Conservation (phyloP, 2,888 invertebrate genomes). For the Sesia apiformis region DNA sequence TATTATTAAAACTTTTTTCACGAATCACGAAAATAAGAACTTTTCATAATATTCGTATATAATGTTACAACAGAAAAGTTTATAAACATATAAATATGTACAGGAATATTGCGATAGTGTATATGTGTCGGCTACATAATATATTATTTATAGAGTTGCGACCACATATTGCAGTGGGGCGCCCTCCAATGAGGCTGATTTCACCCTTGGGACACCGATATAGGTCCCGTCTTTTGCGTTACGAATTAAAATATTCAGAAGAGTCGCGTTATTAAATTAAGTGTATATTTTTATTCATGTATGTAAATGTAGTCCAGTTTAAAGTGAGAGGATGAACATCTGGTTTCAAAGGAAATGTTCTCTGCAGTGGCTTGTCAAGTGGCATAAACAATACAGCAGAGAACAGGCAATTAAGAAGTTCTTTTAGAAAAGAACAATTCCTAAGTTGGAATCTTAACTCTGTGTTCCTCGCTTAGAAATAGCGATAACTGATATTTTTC, state of each 20-base stretch:
- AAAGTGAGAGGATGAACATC: background rate
- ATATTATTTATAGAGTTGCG: constrained; percentile 33
- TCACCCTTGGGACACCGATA: constrained; percentile 31
- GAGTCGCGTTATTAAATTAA: constrained; percentile 10
- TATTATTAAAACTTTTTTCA: no score
- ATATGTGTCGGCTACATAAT: constrained; percentile 2
- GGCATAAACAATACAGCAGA: background rate
- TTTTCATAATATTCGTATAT: no score
- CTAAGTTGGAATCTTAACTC: background rate
- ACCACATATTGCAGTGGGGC: constrained; percentile 32
- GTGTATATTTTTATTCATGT: constrained; percentile 1
- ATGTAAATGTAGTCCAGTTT: constrained; percentile 1
- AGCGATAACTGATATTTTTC: background rate
- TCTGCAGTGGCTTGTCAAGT: background rate
- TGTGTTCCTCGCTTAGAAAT: background rate
- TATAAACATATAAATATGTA: no score
- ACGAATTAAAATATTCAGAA: constrained; percentile 22
- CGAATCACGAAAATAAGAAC: no score
- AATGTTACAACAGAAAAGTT: no score
- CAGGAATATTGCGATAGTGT: no score
- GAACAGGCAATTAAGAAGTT: background rate
- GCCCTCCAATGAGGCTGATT: constrained; percentile 39
- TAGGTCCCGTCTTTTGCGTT: constrained; percentile 16
- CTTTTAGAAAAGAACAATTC: background rate
- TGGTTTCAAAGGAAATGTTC: background rate